Conservation (phyloP, 1,140 invertebrate species). For the Aphelinus atriplicis region DNA sequence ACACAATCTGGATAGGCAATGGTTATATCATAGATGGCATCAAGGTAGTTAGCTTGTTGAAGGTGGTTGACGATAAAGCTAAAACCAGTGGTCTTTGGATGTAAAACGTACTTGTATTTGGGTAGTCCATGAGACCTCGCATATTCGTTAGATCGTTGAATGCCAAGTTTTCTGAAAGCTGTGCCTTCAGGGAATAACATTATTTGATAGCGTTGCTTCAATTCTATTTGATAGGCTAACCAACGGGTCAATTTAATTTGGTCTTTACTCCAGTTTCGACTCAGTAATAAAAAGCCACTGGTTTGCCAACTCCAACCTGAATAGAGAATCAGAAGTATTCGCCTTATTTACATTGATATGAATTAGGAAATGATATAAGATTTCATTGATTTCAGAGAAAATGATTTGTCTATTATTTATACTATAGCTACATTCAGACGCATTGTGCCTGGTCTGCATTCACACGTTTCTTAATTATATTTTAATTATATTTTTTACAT, state of each 20-base stretch:
- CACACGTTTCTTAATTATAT: too few relatives aligned
- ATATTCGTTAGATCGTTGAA: neutral
- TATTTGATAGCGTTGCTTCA: neutral
- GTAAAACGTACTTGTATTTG: neutral
- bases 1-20: neutral
- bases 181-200: neutral
- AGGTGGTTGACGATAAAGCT: neutral
- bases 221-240: neutral
- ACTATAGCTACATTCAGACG: too few relatives aligned
- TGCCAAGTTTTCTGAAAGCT: neutral
- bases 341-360: too few relatives aligned
- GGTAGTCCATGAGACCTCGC: neutral
- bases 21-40: slow-evolving; percentile 1
- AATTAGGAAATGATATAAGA: neutral
- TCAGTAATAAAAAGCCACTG: neutral
- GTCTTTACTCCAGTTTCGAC: neutral
- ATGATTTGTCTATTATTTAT: too few relatives aligned
- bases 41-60: neutral
- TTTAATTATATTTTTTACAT: too few relatives aligned
- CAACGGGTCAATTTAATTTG: neutral
- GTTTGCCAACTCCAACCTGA: neutral
- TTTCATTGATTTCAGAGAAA: too few relatives aligned
- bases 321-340: neutral
- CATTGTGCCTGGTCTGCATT: too few relatives aligned
- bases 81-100: slow-evolving; percentile 2